These are phyloP conservation scores for Paguma larvata DNA, from an alignment of 2,797 vertebrate genomes.

Conservation along the genomic window DNA sequence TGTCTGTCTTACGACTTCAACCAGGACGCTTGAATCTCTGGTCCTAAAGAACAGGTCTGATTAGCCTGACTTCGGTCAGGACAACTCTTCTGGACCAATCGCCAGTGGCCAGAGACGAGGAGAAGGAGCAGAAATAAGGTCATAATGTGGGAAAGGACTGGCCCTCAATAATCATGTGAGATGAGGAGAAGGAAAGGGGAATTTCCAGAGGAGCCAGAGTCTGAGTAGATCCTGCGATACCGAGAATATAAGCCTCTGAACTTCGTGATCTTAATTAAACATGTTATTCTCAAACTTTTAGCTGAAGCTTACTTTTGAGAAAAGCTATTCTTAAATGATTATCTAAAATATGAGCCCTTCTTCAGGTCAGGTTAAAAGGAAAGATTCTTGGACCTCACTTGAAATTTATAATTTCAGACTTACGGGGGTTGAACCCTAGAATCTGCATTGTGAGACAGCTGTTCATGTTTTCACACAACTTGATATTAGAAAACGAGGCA, in stretches of 20 bases:
- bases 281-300: neutral
- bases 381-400: neutral
- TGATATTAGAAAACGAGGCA: neutral
- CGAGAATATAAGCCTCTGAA: neutral
- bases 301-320: neutral
- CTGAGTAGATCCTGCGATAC: neutral
- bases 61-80: neutral
- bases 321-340: neutral
- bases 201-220: neutral
- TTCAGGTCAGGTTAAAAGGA: neutral
- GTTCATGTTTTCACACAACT: constrained; percentile 13
- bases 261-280: neutral
- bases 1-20: neutral
- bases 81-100: neutral
- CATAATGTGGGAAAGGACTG: neutral
- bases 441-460: neutral
- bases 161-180: neutral
- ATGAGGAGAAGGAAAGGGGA: neutral
- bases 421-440: neutral
- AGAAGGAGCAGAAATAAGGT: neutral
- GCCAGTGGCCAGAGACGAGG: neutral
- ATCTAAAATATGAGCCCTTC: neutral
- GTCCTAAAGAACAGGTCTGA: neutral
- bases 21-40: neutral
- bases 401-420: constrained; percentile 2